Percentiles rank a stretch among this genome's conserved stretches.
Conservation (phyloP, 2,888 invertebrate genomes). For the Orchesellides sinensis region DNA sequence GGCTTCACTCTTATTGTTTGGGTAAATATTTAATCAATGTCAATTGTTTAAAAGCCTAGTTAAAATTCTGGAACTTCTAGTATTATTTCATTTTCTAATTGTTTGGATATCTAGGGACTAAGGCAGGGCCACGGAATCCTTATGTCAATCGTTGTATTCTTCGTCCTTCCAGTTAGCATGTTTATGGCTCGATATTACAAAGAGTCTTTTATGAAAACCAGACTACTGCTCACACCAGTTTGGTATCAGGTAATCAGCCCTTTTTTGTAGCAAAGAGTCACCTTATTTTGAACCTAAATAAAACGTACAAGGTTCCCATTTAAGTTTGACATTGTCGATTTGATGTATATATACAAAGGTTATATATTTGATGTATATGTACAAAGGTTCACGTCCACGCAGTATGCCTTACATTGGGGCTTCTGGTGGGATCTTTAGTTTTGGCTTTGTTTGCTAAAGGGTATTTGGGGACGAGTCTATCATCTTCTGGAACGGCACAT, state of each 20-base stretch:
- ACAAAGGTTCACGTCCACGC: not conserved
- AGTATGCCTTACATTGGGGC: not conserved
- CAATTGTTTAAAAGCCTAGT: too few species aligned
- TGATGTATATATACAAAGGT: not conserved
- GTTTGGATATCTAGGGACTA: not conserved
- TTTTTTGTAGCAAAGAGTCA: too few species aligned
- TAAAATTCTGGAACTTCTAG: too few species aligned
- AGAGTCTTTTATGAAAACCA: conserved; percentile 26
- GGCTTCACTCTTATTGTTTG: not conserved
- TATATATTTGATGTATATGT: not conserved
- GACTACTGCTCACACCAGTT: conserved; percentile 11
- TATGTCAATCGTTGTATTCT: conserved; percentile 16
- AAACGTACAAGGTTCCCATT: too few species aligned
- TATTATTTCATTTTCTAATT: too few species aligned
- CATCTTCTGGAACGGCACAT: not conserved
- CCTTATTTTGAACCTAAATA: too few species aligned
- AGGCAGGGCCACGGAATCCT: conserved; percentile 28
- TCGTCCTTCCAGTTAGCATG: conserved; percentile 20
- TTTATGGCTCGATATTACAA: conserved; percentile 44
- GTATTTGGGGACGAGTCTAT: not conserved
- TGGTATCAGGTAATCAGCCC: conserved; percentile 39
- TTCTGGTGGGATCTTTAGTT: not conserved
- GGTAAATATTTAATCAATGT: not conserved
- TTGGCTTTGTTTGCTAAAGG: not conserved
- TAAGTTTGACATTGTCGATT: too few species aligned